Conservation (phyloP, 2,888 invertebrate genomes). For the Schrankia costaestrigalis region DNA sequence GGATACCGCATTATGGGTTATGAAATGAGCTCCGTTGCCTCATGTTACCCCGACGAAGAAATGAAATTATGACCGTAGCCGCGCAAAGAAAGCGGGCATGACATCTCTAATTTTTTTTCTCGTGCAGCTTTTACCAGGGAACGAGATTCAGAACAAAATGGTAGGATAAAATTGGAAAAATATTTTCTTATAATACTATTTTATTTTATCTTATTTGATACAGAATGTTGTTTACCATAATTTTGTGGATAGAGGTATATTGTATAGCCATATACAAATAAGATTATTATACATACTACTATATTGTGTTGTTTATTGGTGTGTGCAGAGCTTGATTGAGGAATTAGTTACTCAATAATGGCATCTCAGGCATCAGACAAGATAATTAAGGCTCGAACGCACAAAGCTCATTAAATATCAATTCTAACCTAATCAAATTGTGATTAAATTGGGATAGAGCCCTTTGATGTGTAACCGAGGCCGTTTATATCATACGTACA, state of each 20-base stretch:
- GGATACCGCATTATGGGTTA: slow-evolving; percentile 69
- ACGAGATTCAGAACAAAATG: slow-evolving; percentile 31
- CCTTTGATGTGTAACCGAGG: slow-evolving; percentile 39
- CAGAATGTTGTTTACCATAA: too few relatives aligned
- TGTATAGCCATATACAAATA: too few relatives aligned
- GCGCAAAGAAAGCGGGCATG: slow-evolving; percentile 68
- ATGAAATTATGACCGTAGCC: slow-evolving; percentile 70
- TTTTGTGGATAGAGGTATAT: too few relatives aligned
- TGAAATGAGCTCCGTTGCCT: slow-evolving; percentile 72
- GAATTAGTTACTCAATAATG: slow-evolving; percentile 14
- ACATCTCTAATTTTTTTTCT: slow-evolving; percentile 49
- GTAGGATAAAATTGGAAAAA: slow-evolving; percentile 21
- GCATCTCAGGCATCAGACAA: slow-evolving; percentile 20
- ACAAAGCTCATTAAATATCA: slow-evolving; percentile 44
- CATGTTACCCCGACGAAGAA: slow-evolving; percentile 66
- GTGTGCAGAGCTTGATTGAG: slow-evolving; percentile 7
- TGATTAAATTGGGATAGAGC: slow-evolving; percentile 44
- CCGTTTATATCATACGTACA: slow-evolving; percentile 1
- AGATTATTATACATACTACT: not conserved
- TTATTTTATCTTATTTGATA: slow-evolving; percentile 12
- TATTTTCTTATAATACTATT: slow-evolving; percentile 22
- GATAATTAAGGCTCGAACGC: slow-evolving; percentile 30
- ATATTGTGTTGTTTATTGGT: slow-evolving; percentile 2
- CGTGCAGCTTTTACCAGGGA: slow-evolving; percentile 33
- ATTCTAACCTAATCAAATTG: slow-evolving; percentile 48